Conservation (phyloP, 2,888 invertebrate genomes). For the Subacronicta megacephala region DNA sequence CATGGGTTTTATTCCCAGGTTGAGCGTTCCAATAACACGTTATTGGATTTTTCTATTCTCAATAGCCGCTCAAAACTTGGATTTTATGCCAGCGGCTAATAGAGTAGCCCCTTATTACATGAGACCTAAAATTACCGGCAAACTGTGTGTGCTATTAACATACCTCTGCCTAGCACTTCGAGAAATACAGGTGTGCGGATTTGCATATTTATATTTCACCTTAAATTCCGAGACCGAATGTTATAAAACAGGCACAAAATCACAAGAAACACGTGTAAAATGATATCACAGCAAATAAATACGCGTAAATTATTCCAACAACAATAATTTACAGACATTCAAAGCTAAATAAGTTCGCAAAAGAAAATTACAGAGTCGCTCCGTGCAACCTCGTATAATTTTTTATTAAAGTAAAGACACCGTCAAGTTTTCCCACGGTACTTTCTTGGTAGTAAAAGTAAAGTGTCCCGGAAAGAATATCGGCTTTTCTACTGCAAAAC, state of each 20-base stretch:
- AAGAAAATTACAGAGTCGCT: slow-evolving; percentile 43
- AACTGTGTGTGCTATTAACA: too few relatives aligned
- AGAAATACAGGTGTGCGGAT: too few relatives aligned
- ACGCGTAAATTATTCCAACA: slow-evolving; percentile 26
- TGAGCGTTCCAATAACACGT: too few relatives aligned
- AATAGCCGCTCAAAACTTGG: too few relatives aligned
- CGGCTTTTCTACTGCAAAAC: slow-evolving; percentile 16
- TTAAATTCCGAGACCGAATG: neutral
- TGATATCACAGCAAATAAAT: slow-evolving; percentile 8
- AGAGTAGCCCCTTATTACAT: too few relatives aligned
- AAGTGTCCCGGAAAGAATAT: slow-evolving; percentile 38
- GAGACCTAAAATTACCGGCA: too few relatives aligned
- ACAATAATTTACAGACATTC: slow-evolving; percentile 17
- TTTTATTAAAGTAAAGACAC: slow-evolving; percentile 45
- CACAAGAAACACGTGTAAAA: neutral
- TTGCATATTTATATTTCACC: too few relatives aligned
- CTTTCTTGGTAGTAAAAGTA: slow-evolving; percentile 45
- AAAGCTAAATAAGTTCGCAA: slow-evolving; percentile 31
- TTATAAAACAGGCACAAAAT: neutral
- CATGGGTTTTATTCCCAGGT: too few relatives aligned
- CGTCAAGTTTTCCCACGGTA: slow-evolving; percentile 41
- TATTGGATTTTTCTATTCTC: too few relatives aligned
- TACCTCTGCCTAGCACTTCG: too few relatives aligned
- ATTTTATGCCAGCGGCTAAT: too few relatives aligned
- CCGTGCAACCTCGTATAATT: slow-evolving; percentile 19